These are phyloP conservation scores for Caradrina kadenii DNA, from an alignment of 2,888 invertebrate species.

Conservation along the genomic window DNA sequence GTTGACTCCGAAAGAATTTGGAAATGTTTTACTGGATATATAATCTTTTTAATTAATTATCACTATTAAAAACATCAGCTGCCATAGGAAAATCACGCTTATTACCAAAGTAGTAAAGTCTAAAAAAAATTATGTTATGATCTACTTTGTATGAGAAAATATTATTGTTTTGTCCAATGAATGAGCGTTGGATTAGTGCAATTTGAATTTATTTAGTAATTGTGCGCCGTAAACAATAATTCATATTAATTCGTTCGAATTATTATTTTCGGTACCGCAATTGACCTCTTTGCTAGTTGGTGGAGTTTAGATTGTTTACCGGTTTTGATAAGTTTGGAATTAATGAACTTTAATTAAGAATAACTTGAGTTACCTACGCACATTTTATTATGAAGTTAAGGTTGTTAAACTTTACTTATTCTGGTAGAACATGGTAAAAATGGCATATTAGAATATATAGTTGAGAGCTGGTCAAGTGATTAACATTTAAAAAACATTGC, in stretches of 20 bases:
- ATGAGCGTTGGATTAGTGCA: conserved; percentile 85
- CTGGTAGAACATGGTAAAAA: background rate
- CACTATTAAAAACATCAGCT: conserved; percentile 72
- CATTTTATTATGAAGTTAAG: conserved; percentile 10
- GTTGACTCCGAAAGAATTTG: conserved; percentile 85
- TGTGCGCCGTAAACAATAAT: conserved; percentile 82
- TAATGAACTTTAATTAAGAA: conserved; percentile 60
- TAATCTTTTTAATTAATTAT: conserved; percentile 87
- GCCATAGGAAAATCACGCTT: conserved; percentile 66
- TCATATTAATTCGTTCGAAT: conserved; percentile 82
- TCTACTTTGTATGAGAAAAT: conserved; percentile 82
- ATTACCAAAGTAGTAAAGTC: conserved; percentile 64
- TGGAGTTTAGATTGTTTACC: conserved; percentile 59
- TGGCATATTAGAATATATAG: background rate
- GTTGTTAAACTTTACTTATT: conserved; percentile 18
- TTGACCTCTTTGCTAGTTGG: conserved; percentile 62
- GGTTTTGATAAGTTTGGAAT: conserved; percentile 58
- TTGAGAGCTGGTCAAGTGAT: background rate
- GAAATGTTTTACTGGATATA: conserved; percentile 84
- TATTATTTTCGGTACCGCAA: conserved; percentile 76
- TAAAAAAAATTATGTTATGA: conserved; percentile 58
- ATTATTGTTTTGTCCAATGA: conserved; percentile 86
- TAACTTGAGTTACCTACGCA: conserved; percentile 25
- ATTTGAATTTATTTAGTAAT: conserved; percentile 87
- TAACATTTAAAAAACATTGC: background rate